Evolutionary conservation across 2,797 vertebrate genomes (phyloP).

Genomic region (Myotis myotis): DNA sequence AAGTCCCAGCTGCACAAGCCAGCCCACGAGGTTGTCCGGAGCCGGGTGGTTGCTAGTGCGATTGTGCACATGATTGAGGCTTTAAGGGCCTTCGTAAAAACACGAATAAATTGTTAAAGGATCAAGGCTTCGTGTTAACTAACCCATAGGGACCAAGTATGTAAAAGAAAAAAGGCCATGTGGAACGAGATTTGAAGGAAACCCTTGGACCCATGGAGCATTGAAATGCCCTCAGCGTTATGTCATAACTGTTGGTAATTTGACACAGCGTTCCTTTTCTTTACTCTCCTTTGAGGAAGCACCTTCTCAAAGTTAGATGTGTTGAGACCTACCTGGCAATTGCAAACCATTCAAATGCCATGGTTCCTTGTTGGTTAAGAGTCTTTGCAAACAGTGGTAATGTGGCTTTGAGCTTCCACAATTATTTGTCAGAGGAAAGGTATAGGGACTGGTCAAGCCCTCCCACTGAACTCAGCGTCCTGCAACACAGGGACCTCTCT

Average conservation of each 20-base stretch:
- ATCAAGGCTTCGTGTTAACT: neutral
- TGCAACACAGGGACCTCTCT: fast-evolving
- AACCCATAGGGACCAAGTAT: fast-evolving
- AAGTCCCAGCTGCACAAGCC: fast-evolving
- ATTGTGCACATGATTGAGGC: fast-evolving
- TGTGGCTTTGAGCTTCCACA: fast-evolving
- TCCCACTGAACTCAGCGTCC: neutral
- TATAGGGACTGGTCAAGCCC: fast-evolving
- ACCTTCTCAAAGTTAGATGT: neutral
- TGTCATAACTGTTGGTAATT: neutral
- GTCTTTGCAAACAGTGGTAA: neutral
- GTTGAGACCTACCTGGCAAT: neutral
- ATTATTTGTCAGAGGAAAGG: neutral
- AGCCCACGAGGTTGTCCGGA: fast-evolving
- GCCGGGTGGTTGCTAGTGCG: neutral
- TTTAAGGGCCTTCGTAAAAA: neutral
- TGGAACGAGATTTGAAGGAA: neutral
- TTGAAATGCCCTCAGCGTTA: fast-evolving
- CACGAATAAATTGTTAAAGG: neutral
- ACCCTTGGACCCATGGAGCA: fast-evolving
- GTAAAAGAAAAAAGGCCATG: neutral
- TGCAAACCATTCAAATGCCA: fast-evolving
- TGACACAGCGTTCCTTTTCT: neutral
- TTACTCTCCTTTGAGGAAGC: neutral
- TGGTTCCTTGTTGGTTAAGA: fast-evolving